Evolutionary conservation across 2,888 invertebrate genomes (phyloP), one percentile per base, ranked within the genome.

Genomic region (Thecocarcelia acutangulata): DNA sequence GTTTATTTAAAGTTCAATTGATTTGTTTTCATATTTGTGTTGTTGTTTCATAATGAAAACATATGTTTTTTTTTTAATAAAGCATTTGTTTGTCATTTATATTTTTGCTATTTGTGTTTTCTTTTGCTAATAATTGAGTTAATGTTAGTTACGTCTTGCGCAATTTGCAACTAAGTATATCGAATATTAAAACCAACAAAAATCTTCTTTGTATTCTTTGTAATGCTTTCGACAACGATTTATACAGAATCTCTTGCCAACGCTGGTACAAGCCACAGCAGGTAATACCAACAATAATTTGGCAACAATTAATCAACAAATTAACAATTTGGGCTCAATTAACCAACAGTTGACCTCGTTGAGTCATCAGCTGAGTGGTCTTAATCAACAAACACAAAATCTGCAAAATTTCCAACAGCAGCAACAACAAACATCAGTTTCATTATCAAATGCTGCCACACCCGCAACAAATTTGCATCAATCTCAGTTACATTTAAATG

Each of bases 331-430:
- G 84, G 90, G 90, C 80, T 89, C 88, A 81, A 90, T 91, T 80
- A 91, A 91, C 84, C 91, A 91, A 83, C 91, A 91, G 84, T 75
- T 91, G 80, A 90, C 88, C 40, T 88, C 90, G 58, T 85, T 90
- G 46, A 91, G 90, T 70, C 89, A 90, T 42, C 91, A 91, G 83
- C 83, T 91, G 78, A 91, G 88, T 80, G 91, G 91, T 3, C 87
- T 91, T 58, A 91, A 91, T 85, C 91, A 91, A 83, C 91, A 91
- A 83, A 90, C 89, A 75, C 90, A 91, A 80, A 90, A 91, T 85
- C 86, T 91, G 66, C 91, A 91, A 83, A 90, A 90, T 78, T 87
- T 90, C 72, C 90, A 91, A 28, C 86, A 79, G 37, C 72, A 56
- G 40, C 73, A 75, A 24, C 85, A 85, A n/a, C 85, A 85, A 6